Percentiles rank a stretch among this genome's conserved stretches.
phyloP scores from a whole-genome alignment of 92 coral and sea anemone genomes.

The Porites lobata region DNA sequence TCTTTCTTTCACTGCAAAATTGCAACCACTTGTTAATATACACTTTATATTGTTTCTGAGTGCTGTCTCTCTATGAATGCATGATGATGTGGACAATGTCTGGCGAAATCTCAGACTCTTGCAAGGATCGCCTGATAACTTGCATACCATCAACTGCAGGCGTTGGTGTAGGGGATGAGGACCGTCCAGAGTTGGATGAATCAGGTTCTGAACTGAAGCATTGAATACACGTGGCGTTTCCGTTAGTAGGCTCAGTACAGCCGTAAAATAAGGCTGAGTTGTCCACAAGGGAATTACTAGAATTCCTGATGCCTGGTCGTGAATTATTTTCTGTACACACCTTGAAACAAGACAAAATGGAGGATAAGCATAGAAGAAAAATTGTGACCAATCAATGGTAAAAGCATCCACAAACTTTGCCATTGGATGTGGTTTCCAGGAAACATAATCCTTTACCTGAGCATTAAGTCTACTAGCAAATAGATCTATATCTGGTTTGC shows the following conservation, averaged over 20 bases:
- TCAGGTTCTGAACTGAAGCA: no score
- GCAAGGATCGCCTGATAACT: constrained; percentile 70
- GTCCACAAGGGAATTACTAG: constrained; percentile 51
- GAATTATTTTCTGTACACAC: constrained; percentile 18
- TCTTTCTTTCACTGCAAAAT: no score
- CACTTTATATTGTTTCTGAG: constrained; percentile 70
- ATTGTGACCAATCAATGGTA: constrained; percentile 49
- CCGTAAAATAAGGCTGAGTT: constrained; percentile 40
- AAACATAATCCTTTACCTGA: constrained; percentile 52
- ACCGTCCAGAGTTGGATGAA: constrained; percentile 36
- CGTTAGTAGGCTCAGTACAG: no score
- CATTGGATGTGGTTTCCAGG: constrained; percentile 65
- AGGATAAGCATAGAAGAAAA: constrained; percentile 65
- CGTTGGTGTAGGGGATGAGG: constrained; percentile 47
- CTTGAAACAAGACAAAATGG: constrained; percentile 52
- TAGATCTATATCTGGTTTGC: constrained; percentile 49
- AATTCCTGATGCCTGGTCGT: constrained; percentile 59
- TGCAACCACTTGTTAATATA: background rate
- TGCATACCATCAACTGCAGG: constrained; percentile 66
- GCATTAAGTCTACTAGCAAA: constrained; percentile 74
- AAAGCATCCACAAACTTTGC: constrained; percentile 70
- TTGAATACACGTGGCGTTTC: no score
- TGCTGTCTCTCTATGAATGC: constrained; percentile 60
- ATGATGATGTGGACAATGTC: constrained; percentile 65
- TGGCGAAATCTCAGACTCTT: constrained; percentile 47